phyloP scores from a whole-genome alignment of 1,140 invertebrate species.

The Drosophila nannoptera region DNA sequence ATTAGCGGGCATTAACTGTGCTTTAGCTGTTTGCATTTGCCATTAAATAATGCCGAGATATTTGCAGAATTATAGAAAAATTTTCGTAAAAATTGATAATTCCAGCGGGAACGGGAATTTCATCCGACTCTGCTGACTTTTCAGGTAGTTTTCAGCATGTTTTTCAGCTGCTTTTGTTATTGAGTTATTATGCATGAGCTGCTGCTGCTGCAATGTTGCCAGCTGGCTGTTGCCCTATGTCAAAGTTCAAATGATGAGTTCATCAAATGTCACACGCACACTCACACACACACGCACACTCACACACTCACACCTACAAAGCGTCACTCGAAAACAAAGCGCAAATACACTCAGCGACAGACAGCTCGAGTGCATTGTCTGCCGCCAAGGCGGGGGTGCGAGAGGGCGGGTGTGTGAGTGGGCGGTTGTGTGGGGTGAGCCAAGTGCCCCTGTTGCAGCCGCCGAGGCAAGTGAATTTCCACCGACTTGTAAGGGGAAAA shows the following conservation, averaged over 20 bases:
- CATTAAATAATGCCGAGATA: background rate
- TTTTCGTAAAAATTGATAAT: background rate
- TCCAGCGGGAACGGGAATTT: background rate
- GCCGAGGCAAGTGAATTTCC: conserved; percentile 1
- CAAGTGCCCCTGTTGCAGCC: background rate
- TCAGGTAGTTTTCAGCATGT: background rate
- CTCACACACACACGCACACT: too few species aligned
- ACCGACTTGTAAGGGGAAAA: background rate
- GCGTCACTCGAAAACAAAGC: conserved; percentile 66
- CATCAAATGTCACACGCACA: conserved; percentile 57
- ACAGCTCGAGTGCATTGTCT: conserved; percentile 55
- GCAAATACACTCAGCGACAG: conserved; percentile 68
- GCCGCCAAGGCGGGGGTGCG: background rate
- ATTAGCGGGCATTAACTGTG: conserved; percentile 25
- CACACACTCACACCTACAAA: conserved; percentile 18
- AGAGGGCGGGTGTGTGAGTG: conserved; percentile 21
- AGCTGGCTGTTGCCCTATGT: conserved; percentile 28
- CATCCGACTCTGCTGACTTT: too few species aligned
- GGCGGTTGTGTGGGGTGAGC: conserved; percentile 16
- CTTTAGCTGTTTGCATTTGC: conserved; percentile 6
- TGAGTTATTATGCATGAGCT: conserved; percentile 25
- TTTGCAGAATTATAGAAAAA: too few species aligned
- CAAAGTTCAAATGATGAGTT: conserved; percentile 75
- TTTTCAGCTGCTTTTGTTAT: background rate
- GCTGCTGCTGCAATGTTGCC: conserved; percentile 14